Base-by-base conservation (phyloP, 2,888 invertebrate species). In the Petrolisthes manimaculis region DNA sequence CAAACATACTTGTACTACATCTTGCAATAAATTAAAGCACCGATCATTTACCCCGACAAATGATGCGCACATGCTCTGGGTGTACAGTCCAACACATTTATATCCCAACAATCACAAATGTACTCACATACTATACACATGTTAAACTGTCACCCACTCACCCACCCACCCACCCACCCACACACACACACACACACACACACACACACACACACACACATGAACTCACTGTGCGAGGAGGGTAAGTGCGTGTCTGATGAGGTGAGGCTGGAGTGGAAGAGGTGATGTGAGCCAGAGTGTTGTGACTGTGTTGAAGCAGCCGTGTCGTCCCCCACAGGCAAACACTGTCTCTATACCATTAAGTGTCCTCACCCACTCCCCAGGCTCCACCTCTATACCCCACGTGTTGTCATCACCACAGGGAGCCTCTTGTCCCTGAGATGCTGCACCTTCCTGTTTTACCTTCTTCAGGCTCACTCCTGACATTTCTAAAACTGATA, bases 251-350 rank as follows among this genome's bases (percentile, higher is more conserved):
- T 74, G 74, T 53, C 37, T 78, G 8, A 90, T 77, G 5, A 54
- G 9, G 8, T 83, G 56, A 3, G 71, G 69, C 9, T 18, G 53
- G 21, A 90, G 51, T 14, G 84, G 89, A 18, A n/a, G n/a, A 6
- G 83, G 55, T 6, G 89, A 84, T 51, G 83, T 37, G 37, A 90
- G 24, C 86, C 88, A 90, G 18, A 90, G 12, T 4, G 89, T 89
- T 61, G 86, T 86, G 21, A 90, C 86, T 5, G 90, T 90, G 86
- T 90, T 90, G 56, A 89, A 61, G 24, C 83, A 84, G 9, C 89
- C 86, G 18, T 71, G 74, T 12, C 24, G n/a, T 2, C 88, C 88
- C 0, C 90, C 90, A 18, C 83, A 53, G 1, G 78, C 89, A 82
- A 86, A 80, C 77, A 89, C 74, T 12, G 75, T 78, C 75, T 90